Conservation (phyloP, 2,888 invertebrate species). For the Azorinus chamasolen region DNA sequence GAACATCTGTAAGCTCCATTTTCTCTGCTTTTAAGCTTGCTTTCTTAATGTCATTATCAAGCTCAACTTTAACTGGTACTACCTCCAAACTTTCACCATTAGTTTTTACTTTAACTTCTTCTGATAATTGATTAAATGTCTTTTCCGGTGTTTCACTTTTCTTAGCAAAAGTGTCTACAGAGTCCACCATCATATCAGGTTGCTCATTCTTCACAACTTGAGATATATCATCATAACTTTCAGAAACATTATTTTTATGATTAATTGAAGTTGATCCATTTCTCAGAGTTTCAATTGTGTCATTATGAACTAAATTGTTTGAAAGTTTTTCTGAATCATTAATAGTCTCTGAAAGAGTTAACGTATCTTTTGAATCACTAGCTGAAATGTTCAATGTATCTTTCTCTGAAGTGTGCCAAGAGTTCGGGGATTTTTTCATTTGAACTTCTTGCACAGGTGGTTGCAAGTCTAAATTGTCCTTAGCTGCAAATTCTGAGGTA, state of each 20-base stretch:
- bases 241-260: background rate
- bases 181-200: no score
- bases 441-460: slow-evolving; percentile 20
- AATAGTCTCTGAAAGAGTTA: background rate
- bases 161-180: background rate
- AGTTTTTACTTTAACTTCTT: slow-evolving; percentile 4
- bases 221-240: background rate
- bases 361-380: no score
- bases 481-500: background rate
- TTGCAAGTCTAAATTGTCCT: slow-evolving; percentile 11
- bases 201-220: no score
- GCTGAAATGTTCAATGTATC: slow-evolving; percentile 16
- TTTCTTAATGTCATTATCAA: slow-evolving; percentile 13
- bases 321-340: slow-evolving; percentile 20
- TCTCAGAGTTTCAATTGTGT: background rate
- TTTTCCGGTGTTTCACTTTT: background rate
- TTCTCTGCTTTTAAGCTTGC: slow-evolving; percentile 37
- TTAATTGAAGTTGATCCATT: slow-evolving; percentile 6
- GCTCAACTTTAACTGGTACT: slow-evolving; percentile 14
- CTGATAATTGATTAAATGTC: background rate
- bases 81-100: background rate
- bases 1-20: slow-evolving; percentile 24
- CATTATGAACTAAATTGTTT: background rate
- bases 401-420: background rate
- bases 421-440: slow-evolving; percentile 27